Percentiles rank a stretch among this genome's conserved stretches.
These are phyloP conservation scores for Illadopsis cleaveri DNA, from an alignment of 2,113 vertebrate genomes.

Conservation along the genomic window DNA sequence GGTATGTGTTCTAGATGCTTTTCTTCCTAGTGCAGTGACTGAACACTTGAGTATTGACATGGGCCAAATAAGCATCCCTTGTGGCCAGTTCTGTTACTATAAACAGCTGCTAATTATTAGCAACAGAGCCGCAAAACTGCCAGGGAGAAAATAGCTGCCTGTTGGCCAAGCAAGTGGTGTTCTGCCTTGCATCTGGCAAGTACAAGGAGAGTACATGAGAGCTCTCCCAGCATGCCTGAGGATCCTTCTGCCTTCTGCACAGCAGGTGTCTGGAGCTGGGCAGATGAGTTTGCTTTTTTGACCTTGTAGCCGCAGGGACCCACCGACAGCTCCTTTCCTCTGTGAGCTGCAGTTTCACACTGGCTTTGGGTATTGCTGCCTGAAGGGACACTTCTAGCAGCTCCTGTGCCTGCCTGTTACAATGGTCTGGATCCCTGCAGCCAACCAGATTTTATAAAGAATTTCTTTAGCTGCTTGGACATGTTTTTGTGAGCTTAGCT, in stretches of 20 bases:
- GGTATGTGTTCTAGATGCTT: not conserved
- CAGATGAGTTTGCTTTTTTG: not conserved
- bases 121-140: constrained; percentile 5
- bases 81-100: constrained; percentile 35
- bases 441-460: not conserved
- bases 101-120: constrained; percentile 46
- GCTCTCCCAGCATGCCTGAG: not conserved
- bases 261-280: not conserved
- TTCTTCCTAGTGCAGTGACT: not conserved
- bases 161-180: not conserved
- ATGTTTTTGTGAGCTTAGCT: not conserved
- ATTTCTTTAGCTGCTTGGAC: not conserved
- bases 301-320: not conserved
- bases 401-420: fast-evolving
- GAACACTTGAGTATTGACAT: not conserved
- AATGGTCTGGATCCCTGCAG: not conserved
- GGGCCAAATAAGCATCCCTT: not conserved
- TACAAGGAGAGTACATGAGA: not conserved
- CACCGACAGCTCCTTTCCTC: not conserved
- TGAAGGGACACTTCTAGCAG: not conserved
- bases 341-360: not conserved
- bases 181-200: not conserved
- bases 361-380: not conserved
- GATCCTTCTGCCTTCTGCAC: not conserved
- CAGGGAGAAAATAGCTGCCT: not conserved